phyloP scores from a whole-genome alignment of 37 sponge, comb jelly and placozoan genomes.

The Mnemiopsis leidyi region DNA sequence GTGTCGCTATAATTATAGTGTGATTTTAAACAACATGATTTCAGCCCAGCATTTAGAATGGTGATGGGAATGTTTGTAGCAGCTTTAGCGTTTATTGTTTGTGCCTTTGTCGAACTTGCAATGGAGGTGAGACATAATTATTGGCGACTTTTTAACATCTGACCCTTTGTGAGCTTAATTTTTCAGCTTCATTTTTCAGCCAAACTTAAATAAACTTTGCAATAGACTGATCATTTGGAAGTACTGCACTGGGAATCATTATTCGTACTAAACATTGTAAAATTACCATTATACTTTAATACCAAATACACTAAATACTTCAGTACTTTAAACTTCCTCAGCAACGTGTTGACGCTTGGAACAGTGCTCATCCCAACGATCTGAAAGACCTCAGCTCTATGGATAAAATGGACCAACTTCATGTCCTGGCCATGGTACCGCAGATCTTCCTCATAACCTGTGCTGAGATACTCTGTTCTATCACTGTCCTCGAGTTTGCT shows the following conservation, averaged over 20 bases:
- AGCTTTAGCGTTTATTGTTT: not conserved
- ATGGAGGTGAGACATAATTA: slow-evolving; percentile 63
- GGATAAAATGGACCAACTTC: not conserved
- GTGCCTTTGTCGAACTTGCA: slow-evolving; percentile 23
- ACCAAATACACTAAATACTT: too few species aligned
- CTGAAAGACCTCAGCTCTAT: not conserved
- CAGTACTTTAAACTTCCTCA: not conserved
- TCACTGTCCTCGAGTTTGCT: slow-evolving; percentile 95
- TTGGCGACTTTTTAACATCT: not conserved
- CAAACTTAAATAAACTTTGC: too few species aligned
- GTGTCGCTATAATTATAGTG: too few species aligned
- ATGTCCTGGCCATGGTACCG: slow-evolving; percentile 80
- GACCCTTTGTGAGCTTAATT: too few species aligned
- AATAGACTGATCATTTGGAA: too few species aligned
- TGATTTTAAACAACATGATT: too few species aligned
- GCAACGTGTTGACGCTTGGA: not conserved
- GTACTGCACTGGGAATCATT: too few species aligned
- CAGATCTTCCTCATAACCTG: slow-evolving; percentile 90
- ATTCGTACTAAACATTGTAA: too few species aligned
- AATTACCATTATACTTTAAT: too few species aligned
- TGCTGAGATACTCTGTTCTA: slow-evolving; percentile 94
- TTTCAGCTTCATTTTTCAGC: too few species aligned
- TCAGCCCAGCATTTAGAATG: slow-evolving; percentile 46
- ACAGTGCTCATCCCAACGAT: not conserved
- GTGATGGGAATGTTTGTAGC: not conserved